phyloP scores from a whole-genome alignment of 2,888 invertebrate genomes.

The Aquatica leii region DNA sequence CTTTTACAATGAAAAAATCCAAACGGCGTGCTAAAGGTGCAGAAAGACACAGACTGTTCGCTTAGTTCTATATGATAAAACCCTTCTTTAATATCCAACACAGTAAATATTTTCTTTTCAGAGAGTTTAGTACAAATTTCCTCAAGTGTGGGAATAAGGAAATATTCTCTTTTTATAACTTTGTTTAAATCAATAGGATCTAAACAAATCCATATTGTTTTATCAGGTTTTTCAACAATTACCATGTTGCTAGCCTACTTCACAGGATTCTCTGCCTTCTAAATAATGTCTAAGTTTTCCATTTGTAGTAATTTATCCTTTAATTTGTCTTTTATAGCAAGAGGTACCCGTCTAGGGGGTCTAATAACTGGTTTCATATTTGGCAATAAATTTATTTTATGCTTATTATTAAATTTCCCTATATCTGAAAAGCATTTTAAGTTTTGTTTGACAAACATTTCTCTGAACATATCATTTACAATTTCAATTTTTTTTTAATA shows the following conservation, averaged over 20 bases:
- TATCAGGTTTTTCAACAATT: too few species aligned
- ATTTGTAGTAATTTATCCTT: too few species aligned
- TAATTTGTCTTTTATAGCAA: background rate
- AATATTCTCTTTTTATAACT: too few species aligned
- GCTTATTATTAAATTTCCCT: constrained; percentile 1
- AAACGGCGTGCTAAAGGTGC: constrained; percentile 47
- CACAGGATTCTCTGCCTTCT: background rate
- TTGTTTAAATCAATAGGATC: too few species aligned
- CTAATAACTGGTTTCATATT: background rate
- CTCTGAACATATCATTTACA: background rate
- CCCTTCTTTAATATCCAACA: constrained; percentile 22
- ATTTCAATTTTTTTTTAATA: constrained; percentile 3
- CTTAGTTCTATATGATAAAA: constrained; percentile 17
- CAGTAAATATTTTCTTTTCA: constrained; percentile 19
- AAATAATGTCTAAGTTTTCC: background rate
- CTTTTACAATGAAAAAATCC: constrained; percentile 42
- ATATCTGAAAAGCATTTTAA: background rate
- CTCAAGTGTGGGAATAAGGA: too few species aligned
- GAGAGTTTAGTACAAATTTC: too few species aligned
- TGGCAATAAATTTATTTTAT: constrained; percentile 1
- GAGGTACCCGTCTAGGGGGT: constrained; percentile 2
- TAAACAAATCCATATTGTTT: too few species aligned
- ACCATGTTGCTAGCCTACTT: constrained; percentile 1
- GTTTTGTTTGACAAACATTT: constrained; percentile 4
- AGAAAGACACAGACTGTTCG: constrained; percentile 5